A percentile compares a stretch with the other conserved stretches of the same genome.
These are phyloP conservation scores for Steromphala cineraria DNA, from an alignment of 2,888 invertebrate genomes.

Conservation along the genomic window DNA sequence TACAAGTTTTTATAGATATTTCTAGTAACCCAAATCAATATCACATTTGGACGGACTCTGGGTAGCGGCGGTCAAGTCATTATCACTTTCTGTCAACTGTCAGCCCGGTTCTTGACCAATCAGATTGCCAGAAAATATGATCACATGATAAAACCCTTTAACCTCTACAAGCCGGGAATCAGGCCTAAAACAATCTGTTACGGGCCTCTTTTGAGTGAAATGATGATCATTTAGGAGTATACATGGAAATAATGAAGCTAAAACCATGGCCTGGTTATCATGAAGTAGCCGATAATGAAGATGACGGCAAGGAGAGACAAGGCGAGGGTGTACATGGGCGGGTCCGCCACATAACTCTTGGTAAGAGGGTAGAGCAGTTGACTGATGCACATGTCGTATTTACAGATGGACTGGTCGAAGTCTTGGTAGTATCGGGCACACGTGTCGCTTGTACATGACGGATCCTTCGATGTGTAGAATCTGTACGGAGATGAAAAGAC, in stretches of 20 bases:
- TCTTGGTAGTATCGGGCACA: conserved; percentile 43
- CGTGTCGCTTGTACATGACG: conserved; percentile 30
- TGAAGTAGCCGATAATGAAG: conserved; percentile 53
- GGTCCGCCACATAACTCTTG: conserved; percentile 43
- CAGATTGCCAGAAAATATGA: no score
- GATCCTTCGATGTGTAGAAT: conserved; percentile 48
- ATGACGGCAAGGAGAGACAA: conserved; percentile 50
- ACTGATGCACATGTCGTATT: conserved; percentile 60
- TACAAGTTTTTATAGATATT: no score
- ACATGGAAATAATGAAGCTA: neutral
- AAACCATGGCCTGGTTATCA: conserved; percentile 42
- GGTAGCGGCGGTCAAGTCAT: no score
- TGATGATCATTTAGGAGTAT: no score
- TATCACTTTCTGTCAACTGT: no score
- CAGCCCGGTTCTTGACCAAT: no score
- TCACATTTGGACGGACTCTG: no score
- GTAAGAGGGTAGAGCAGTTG: conserved; percentile 60
- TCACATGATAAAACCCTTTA: no score
- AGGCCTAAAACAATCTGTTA: no score
- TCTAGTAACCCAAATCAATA: no score
- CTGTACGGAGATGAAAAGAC: conserved; percentile 29
- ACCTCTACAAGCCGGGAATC: no score
- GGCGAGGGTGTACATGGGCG: conserved; percentile 50
- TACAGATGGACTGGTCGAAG: conserved; percentile 51
- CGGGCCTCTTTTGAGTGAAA: no score